These are phyloP conservation scores for Antedon mediterranea DNA, from an alignment of 53 echinoderm and acorn worm species.

Conservation along the genomic window DNA sequence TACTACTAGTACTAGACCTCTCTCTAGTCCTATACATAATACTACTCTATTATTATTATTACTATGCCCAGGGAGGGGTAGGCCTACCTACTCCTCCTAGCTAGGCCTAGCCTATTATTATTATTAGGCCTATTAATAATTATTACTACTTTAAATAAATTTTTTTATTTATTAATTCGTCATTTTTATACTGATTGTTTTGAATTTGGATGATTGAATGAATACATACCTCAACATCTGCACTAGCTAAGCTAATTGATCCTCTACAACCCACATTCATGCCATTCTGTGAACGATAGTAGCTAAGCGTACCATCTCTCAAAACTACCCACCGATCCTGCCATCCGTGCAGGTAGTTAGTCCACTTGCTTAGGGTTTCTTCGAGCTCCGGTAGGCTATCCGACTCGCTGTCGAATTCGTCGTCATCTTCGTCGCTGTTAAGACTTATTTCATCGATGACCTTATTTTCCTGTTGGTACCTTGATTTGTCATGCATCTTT, in stretches of 20 bases:
- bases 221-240: constrained; percentile 65
- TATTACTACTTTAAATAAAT: too few relatives aligned
- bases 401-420: constrained; percentile 36
- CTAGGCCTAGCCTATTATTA: too few relatives aligned
- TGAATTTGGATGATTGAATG: too few relatives aligned
- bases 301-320: constrained; percentile 70
- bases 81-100: too few relatives aligned
- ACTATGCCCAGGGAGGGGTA: too few relatives aligned
- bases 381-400: constrained; percentile 50
- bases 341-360: constrained; percentile 95
- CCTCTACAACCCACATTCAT: constrained; percentile 83
- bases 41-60: too few relatives aligned
- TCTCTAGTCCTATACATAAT: too few relatives aligned
- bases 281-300: constrained; percentile 73
- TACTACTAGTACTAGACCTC: too few relatives aligned
- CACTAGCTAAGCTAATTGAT: constrained; percentile 77
- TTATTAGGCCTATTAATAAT: too few relatives aligned
- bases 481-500: constrained; percentile 37
- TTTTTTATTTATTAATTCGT: too few relatives aligned
- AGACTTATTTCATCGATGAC: constrained; percentile 29
- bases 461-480: constrained; percentile 43
- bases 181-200: too few relatives aligned
- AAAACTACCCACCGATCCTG: constrained; percentile 91
- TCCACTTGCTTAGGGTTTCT: constrained; percentile 90
- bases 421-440: constrained; percentile 31